Conservation (phyloP, 2,113 vertebrate genomes). For the Sinocyclocheilus maitianheensis region DNA sequence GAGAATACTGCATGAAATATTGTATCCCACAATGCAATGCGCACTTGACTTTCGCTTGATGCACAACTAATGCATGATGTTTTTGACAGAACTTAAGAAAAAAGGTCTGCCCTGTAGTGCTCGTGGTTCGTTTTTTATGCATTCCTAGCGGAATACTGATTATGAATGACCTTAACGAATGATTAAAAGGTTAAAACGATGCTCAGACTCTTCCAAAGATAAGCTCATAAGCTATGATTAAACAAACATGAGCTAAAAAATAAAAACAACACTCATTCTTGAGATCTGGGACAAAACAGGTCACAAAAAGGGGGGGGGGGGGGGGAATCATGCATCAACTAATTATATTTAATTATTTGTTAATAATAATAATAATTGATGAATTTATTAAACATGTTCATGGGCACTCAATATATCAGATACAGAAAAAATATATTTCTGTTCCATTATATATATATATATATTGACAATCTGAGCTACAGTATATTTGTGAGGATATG, state of each 20-base stretch:
- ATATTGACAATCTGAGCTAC: no score
- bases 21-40: background rate
- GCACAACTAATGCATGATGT: background rate
- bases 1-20: background rate
- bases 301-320: background rate
- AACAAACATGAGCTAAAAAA: background rate
- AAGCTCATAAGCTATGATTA: slow-evolving; percentile 8
- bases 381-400: no score
- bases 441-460: no score
- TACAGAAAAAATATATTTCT: no score
- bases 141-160: background rate
- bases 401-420: no score
- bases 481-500: no score
- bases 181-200: background rate
- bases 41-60: background rate
- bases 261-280: background rate
- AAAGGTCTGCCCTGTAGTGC: background rate
- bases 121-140: background rate
- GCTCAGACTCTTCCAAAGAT: background rate
- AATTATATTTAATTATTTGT: background rate
- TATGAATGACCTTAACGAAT: background rate
- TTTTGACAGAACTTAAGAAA: background rate
- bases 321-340: background rate
- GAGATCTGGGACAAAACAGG: background rate
- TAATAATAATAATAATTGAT: no score